phyloP scores from a whole-genome alignment of 2,888 invertebrate genomes.

The Stegophylla sp. region DNA sequence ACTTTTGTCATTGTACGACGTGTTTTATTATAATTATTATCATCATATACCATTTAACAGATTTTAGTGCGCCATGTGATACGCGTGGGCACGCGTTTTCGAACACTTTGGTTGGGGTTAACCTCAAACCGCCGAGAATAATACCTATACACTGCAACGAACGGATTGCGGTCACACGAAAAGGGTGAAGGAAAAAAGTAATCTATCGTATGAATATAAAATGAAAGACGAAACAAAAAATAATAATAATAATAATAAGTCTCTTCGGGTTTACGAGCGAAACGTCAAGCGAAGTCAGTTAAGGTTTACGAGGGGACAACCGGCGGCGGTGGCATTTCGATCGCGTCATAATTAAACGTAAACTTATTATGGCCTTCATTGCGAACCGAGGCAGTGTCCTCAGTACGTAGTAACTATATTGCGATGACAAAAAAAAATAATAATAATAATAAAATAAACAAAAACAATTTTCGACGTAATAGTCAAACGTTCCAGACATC shows the following conservation, averaged over 20 bases:
- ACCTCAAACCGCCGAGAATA: conserved; percentile 9
- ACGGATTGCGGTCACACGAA: neutral
- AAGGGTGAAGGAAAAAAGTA: neutral
- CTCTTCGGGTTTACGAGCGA: conserved; percentile 15
- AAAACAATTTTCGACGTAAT: neutral
- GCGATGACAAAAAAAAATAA: no score
- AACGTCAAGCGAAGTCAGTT: conserved; percentile 28
- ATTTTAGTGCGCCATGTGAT: no score
- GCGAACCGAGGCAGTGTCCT: neutral
- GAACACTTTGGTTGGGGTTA: neutral
- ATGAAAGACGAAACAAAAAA: neutral
- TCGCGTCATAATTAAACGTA: conserved; percentile 5
- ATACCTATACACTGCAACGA: neutral
- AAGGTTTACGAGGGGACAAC: neutral
- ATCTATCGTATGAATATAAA: neutral
- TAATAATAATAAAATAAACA: neutral
- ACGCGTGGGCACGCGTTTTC: no score
- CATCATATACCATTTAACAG: no score
- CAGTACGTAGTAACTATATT: neutral
- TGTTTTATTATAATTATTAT: no score
- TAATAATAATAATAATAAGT: no score
- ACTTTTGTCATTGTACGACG: no score
- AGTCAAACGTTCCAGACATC: neutral
- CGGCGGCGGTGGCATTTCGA: neutral
- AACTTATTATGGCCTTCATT: neutral